These are phyloP conservation scores for Caenorhabditis sulstoni DNA, from an alignment of 2,888 invertebrate species.

Conservation along the genomic window DNA sequence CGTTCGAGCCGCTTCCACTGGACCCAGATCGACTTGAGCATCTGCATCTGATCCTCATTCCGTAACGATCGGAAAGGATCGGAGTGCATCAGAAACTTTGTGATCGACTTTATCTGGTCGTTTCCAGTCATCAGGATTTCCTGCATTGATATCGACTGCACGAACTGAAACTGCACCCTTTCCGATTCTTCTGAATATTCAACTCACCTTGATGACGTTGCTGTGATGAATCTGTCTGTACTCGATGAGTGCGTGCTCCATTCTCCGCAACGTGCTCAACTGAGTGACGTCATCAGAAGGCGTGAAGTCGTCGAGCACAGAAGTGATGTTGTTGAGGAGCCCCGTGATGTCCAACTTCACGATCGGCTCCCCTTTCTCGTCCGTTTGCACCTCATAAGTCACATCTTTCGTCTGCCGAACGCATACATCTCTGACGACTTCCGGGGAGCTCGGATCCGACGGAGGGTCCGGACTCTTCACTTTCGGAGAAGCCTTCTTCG, in stretches of 20 bases:
- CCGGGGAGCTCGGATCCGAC: constrained; percentile 25
- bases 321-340: constrained; percentile 43
- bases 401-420: constrained; percentile 33
- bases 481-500: constrained; percentile 29
- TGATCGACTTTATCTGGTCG: constrained; percentile 55
- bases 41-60: constrained; percentile 53
- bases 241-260: constrained; percentile 44
- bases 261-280: constrained; percentile 33
- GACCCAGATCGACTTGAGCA: constrained; percentile 61
- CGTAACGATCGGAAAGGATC: constrained; percentile 37
- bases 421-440: not conserved
- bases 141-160: constrained; percentile 38
- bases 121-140: constrained; percentile 46
- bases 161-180: constrained; percentile 27
- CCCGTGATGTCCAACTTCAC: constrained; percentile 56
- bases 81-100: constrained; percentile 61
- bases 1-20: constrained; percentile 61
- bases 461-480: constrained; percentile 20
- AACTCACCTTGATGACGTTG: constrained; percentile 40
- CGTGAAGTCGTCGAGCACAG: constrained; percentile 29
- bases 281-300: constrained; percentile 16
- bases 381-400: constrained; percentile 47
- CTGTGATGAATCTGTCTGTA: constrained; percentile 42
- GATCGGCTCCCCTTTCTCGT: constrained; percentile 45
- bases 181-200: no score